Evolutionary conservation across 2,888 invertebrate species (phyloP), one percentile per base, ranked within the genome.

Genomic region (Aspidiotus destructor): DNA sequence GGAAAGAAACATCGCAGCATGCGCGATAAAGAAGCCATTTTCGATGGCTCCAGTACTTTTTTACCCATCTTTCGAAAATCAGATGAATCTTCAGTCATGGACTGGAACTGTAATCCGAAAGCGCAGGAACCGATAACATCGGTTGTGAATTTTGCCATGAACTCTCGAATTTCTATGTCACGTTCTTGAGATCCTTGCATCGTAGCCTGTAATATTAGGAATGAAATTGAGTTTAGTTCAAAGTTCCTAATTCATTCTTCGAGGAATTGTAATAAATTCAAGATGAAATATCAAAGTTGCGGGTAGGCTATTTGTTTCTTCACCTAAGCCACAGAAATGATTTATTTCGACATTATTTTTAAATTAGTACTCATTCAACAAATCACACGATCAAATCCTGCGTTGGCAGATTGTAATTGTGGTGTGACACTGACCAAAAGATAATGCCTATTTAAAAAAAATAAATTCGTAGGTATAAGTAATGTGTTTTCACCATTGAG

Each of bases 81-180:
- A 10, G 78, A 78, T 28, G 78, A 74, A 48, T 77, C 74, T 70
- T 79, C 73, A 9, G 73, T 75, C 52, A 80, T 73, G 0, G 78
- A 77, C 70, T 80, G 78, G 71, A 78, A 77, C 70, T 80, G 78
- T 72, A 80, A 77, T 55, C 80, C 80, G 73, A 80, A 81, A 41
- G 79, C 80, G 70, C 80, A 79, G 53, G 77, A 77, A 15, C 80
- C 80, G 60, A 81, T 81, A 2, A 80, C 79, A 74, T 81, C 80
- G 70, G 80, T 79, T n/a, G 79, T 79, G 72, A 78, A 80, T 69
- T 78, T 78, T 3, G 79, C 76, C 68, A 77, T 78, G 69, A 78
- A 67, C 68, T 78, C 79, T 62, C 78, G 77, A 58, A 78, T 75
- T 70, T 80, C 79, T n/a, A 78, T 68, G 10, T 71, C 71, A n/a